These are phyloP conservation scores for Lepas anatifera DNA, from an alignment of 2,888 invertebrate species.

Conservation along the genomic window DNA sequence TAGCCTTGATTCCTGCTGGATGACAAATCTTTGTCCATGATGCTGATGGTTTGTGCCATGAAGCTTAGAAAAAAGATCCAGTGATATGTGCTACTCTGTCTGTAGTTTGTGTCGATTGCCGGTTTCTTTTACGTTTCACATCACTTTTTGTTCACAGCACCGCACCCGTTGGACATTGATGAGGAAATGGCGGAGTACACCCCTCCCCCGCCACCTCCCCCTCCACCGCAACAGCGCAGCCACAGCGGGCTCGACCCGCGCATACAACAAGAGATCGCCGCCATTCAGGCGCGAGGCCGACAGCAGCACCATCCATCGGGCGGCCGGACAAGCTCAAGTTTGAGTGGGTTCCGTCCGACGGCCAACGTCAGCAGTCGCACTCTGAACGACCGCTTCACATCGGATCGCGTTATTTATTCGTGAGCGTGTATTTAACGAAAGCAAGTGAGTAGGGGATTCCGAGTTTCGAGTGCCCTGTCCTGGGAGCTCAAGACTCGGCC, in stretches of 20 bases:
- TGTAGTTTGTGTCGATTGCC: too few relatives aligned
- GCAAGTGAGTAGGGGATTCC: too few relatives aligned
- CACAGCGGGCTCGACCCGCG: background rate
- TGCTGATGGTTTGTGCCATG: too few relatives aligned
- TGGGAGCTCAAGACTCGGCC: too few relatives aligned
- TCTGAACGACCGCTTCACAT: conserved; percentile 9
- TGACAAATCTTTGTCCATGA: too few relatives aligned
- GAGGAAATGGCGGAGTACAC: background rate
- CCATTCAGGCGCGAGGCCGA: conserved; percentile 7
- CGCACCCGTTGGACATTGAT: background rate
- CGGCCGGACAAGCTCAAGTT: background rate
- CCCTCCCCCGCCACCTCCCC: background rate
- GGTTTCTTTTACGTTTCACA: too few relatives aligned
- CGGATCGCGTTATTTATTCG: background rate
- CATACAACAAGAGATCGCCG: conserved; percentile 11
- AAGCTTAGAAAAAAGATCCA: too few relatives aligned
- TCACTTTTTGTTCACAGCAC: too few relatives aligned
- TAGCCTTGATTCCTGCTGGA: too few relatives aligned
- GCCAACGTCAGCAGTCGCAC: background rate
- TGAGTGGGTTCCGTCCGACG: background rate
- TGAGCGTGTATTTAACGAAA: too few relatives aligned
- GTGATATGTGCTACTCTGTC: too few relatives aligned
- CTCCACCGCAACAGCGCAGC: background rate
- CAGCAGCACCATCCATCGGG: background rate
- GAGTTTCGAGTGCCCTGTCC: too few relatives aligned